These are phyloP conservation scores for Diarsia dahlii DNA, from an alignment of 2,888 invertebrate species.

Conservation along the genomic window DNA sequence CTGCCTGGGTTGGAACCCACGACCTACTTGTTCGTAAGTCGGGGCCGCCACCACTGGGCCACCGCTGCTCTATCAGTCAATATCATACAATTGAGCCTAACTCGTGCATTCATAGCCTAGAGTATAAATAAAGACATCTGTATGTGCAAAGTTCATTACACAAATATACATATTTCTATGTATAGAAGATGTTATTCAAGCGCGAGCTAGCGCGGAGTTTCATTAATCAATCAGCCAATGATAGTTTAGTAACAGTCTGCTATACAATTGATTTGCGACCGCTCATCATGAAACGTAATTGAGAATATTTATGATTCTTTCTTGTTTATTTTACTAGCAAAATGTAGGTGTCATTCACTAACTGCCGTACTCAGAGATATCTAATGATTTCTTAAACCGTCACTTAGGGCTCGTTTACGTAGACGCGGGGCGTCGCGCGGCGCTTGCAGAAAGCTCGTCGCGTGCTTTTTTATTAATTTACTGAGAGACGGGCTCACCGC, in stretches of 20 bases:
- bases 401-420: too few relatives aligned
- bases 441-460: too few relatives aligned
- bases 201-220: background rate
- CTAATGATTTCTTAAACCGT: too few relatives aligned
- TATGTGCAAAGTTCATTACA: constrained; percentile 40
- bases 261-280: constrained; percentile 30
- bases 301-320: background rate
- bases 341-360: too few relatives aligned
- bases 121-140: background rate
- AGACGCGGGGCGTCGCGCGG: too few relatives aligned
- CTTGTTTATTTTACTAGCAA: background rate
- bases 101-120: background rate
- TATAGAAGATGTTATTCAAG: constrained; percentile 10
- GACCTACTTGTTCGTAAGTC: too few relatives aligned
- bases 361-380: too few relatives aligned
- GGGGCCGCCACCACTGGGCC: too few relatives aligned
- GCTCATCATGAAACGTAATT: background rate
- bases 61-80: background rate
- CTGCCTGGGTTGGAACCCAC: too few relatives aligned
- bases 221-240: constrained; percentile 27
- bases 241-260: background rate
- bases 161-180: constrained; percentile 25
- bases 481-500: too few relatives aligned
- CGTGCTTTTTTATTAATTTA: too few relatives aligned
- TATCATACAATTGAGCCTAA: background rate